Base-by-base conservation (phyloP, 2,888 invertebrate species). In the Melanophora roralis region DNA sequence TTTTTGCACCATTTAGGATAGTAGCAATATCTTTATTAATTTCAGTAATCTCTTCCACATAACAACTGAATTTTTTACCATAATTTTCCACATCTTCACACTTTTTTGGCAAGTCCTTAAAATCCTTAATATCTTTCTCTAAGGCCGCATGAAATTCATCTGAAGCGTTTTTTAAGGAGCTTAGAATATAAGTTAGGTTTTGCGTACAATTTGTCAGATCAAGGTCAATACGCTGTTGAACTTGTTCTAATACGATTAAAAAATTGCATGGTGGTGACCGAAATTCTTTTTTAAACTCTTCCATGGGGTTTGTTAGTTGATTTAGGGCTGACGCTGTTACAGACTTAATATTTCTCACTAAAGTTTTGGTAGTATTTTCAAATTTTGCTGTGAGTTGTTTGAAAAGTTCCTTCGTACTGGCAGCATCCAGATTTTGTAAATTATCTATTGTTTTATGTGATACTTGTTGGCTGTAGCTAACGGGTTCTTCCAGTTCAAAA, bases 11-110 rank as follows among this genome's bases (percentile, higher is more conserved):
- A 65, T 86, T 83, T 83, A 87, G 67, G 2, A 86, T 81, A 38
- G 72, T 40, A 2, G 85, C 84, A 34, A 87, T 59, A 11, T 83
- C 82, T 27, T 82, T 67, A 69, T 87, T 87, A n/a, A 87, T 82
- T 5, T 36, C 60, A 7, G 64, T 68, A 21, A 87, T 85, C 49
- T 82, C 83, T 3, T 82, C 78, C 67, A 86, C 64, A 36, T 85
- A 87, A 68, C 88, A 87, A 23, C 68, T 77, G 19, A 80, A 71
- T 7, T 81, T 67, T 21, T 53, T 69, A 1, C 77, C 83, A 8
- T 84, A 78, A 12, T 9, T 14, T 4, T 23, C 32, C n/a, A 2
- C 36, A 40, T 0, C 9, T 57, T 62, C 12, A 36, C 73, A 78
- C 12, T 73, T 32, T 49, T 47, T 45, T 0, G 86, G 85, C 59